Percentiles rank a stretch among this genome's conserved stretches.
phyloP scores from a whole-genome alignment of 2,113 vertebrate species.

The Odocoileus virginianus region DNA sequence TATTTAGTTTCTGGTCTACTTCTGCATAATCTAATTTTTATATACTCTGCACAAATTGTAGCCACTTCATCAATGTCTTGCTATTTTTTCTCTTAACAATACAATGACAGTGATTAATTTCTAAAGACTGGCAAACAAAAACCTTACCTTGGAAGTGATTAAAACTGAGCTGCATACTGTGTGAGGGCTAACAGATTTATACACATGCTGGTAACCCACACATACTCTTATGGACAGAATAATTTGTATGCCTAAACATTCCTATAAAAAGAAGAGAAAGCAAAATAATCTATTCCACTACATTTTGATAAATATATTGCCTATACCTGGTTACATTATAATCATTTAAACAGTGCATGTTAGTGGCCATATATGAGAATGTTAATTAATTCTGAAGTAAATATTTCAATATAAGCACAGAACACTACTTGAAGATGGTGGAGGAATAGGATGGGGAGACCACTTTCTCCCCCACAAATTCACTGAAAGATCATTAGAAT shows the following conservation, averaged over 20 bases:
- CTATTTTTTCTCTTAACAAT: constrained; percentile 82
- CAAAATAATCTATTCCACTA: not conserved
- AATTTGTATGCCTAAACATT: not conserved
- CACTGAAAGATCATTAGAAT: not conserved
- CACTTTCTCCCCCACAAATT: not conserved
- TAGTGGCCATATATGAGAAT: not conserved
- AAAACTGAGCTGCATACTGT: constrained; percentile 64
- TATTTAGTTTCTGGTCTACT: constrained; percentile 62
- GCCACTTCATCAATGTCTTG: constrained; percentile 83
- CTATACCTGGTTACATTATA: not conserved
- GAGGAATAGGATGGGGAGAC: not conserved
- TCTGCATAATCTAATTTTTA: constrained; percentile 81
- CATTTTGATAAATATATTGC: not conserved
- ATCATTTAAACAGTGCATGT: not conserved
- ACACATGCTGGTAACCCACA: not conserved
- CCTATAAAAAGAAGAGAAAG: constrained; percentile 29
- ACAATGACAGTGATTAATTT: constrained; percentile 84
- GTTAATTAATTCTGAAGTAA: constrained; percentile 2
- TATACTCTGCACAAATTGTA: constrained; percentile 78
- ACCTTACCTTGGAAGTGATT: constrained; percentile 74
- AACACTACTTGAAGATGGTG: not conserved
- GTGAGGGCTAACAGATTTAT: constrained; percentile 34
- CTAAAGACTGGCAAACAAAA: constrained; percentile 82
- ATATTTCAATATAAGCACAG: not conserved
- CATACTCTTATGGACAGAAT: not conserved